These are phyloP conservation scores for Harmothoe impar DNA, from an alignment of 2,888 invertebrate species.

Conservation along the genomic window DNA sequence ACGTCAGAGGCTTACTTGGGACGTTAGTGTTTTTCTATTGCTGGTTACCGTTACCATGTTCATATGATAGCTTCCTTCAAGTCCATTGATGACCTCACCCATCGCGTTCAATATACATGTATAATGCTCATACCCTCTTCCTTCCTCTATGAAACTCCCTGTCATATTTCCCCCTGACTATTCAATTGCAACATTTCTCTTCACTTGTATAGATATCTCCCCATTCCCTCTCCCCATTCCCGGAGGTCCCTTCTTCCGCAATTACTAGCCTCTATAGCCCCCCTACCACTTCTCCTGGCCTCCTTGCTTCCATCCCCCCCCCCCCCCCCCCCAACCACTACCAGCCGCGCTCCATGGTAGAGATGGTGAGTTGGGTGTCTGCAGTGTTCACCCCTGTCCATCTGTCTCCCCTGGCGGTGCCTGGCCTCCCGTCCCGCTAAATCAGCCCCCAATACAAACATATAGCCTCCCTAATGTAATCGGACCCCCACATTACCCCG, in stretches of 20 bases:
- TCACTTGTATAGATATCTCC: background rate
- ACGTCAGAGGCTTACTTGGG: too few relatives aligned
- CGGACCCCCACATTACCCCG: slow-evolving; percentile 39
- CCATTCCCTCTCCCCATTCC: background rate
- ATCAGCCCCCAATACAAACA: slow-evolving; percentile 48
- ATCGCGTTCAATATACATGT: too few relatives aligned
- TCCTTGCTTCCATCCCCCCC: background rate
- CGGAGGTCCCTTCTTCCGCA: background rate
- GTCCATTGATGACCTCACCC: too few relatives aligned
- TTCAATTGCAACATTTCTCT: background rate
- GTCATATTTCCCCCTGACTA: background rate
- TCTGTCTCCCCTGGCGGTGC: slow-evolving; percentile 7
- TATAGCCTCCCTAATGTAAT: slow-evolving; percentile 56
- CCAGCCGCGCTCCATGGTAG: background rate
- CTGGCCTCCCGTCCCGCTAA: background rate
- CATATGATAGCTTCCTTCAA: too few relatives aligned
- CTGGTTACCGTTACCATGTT: too few relatives aligned
- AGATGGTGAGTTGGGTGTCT: background rate
- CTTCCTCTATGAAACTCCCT: too few relatives aligned
- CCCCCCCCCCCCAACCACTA: background rate
- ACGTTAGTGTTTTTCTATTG: too few relatives aligned
- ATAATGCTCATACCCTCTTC: too few relatives aligned
- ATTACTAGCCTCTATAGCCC: background rate
- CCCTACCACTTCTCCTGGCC: background rate
- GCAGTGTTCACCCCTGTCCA: background rate